Evolutionary conservation across 2,113 vertebrate species (phyloP), one percentile per base, ranked within the genome.

Genomic region (Thalassoma bifasciatum): DNA sequence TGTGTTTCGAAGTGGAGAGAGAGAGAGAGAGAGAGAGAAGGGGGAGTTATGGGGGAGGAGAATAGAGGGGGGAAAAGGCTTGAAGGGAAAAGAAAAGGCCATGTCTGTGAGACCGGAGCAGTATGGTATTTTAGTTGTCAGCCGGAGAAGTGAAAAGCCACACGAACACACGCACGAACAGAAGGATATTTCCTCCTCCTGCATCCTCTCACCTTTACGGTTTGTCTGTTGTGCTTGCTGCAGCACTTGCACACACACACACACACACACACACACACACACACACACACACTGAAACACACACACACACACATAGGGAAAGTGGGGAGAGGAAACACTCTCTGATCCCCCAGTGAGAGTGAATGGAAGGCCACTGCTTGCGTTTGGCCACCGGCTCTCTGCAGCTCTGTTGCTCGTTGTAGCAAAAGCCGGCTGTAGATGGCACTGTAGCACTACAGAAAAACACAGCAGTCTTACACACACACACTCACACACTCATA

Each of bases 381-480:
- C 30, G 21, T 57, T 60, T 61, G 70, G 80, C 82, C 78, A 82
- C 66, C 14, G 57, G 79, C 77, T 81, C 67, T 72, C 61, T 50
- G 40, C 22, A 22, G 51, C 49, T 72, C 44, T 17, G 10, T 57
- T 30, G 14, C 62, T 0, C 19, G 30, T 6, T 30, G 30, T 30
- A 53, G 37, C 3, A 0, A 22, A 37, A 81, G 50, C 26, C 2
- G 4, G 4, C 92, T 89, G 85, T 91, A 93, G 92, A 82, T 93
- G 92, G 92, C 92, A 93, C 85, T 93, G 79, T 66, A 88, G 85
- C 84, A 86, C 92, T 83, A 71, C 72, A 77, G 58, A 61, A 83
- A 46, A 86, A 52, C 49, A 34, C 17, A 0, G 26, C 0, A 0
- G n/a, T 36, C 24, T 14, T 37, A 19, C 5, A 37, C 46, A 21